A percentile compares a stretch with the other conserved stretches of the same genome.
Conservation (phyloP, 2,113 vertebrate species). For the Gallinago undulata region DNA sequence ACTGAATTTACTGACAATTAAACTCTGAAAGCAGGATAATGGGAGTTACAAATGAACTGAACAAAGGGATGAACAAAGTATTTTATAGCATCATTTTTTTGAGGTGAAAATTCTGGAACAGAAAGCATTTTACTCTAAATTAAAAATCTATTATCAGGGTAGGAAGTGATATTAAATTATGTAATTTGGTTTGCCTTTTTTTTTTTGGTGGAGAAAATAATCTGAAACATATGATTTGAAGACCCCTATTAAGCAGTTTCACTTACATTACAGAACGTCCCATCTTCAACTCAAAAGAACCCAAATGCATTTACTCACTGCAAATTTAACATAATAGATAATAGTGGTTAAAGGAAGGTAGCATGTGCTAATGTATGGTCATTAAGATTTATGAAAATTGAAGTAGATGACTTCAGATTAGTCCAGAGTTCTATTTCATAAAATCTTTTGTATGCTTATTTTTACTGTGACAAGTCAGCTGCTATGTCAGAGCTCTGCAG, state of each 20-base stretch:
- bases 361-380: neutral
- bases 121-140: neutral
- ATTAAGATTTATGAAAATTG: neutral
- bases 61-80: neutral
- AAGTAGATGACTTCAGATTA: neutral
- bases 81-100: conserved; percentile 4
- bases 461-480: neutral
- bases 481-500: neutral
- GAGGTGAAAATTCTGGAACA: conserved; percentile 15
- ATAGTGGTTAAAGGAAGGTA: neutral
- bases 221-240: neutral
- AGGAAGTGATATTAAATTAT: neutral
- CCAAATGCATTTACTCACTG: neutral
- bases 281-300: neutral
- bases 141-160: neutral
- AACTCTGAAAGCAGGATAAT: neutral
- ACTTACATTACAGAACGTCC: neutral
- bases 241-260: neutral
- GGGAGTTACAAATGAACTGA: neutral
- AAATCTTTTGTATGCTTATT: neutral
- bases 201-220: neutral
- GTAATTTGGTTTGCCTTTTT: neutral
- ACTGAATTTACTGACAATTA: conserved; percentile 3
- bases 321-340: neutral
- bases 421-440: neutral